A percentile compares a stretch with the other conserved stretches of the same genome.
phyloP scores from a whole-genome alignment of 2,113 vertebrate genomes.

The Anoplopoma fimbria region DNA sequence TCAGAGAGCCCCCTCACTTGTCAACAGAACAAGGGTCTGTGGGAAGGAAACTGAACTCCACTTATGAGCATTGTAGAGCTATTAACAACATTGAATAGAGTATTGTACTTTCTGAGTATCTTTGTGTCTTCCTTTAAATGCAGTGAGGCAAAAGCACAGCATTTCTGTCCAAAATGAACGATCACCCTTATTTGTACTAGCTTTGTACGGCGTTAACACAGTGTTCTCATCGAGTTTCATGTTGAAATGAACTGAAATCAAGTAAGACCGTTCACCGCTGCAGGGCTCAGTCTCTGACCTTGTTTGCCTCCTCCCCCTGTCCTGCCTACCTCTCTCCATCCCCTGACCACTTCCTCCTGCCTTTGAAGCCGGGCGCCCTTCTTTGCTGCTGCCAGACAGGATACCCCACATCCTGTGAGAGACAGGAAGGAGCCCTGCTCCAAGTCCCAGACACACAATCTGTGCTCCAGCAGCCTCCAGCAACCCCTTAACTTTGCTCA shows the following conservation, averaged over 20 bases:
- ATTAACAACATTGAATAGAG: slow-evolving; percentile 33
- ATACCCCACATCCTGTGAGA: slow-evolving; percentile 87
- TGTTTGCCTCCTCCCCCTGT: slow-evolving; percentile 53
- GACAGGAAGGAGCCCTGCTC: slow-evolving; percentile 76
- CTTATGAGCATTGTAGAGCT: slow-evolving; percentile 27
- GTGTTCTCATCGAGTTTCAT: slow-evolving; percentile 6
- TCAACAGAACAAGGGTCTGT: slow-evolving; percentile 67
- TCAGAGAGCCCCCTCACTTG: slow-evolving; percentile 77
- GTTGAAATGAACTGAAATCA: slow-evolving; percentile 22
- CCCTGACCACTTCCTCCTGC: slow-evolving; percentile 79
- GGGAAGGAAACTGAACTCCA: slow-evolving; percentile 52
- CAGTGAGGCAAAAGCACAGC: slow-evolving; percentile 13
- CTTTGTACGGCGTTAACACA: neutral
- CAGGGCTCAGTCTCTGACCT: slow-evolving; percentile 45
- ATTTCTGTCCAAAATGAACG: neutral
- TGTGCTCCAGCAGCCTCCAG: slow-evolving; percentile 59
- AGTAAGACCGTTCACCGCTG: slow-evolving; percentile 11
- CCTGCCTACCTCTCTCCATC: slow-evolving; percentile 61
- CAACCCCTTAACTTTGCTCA: slow-evolving; percentile 22
- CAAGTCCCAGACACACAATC: slow-evolving; percentile 55
- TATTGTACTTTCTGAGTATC: slow-evolving; percentile 16
- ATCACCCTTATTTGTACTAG: slow-evolving; percentile 14
- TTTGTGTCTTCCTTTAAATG: slow-evolving; percentile 27
- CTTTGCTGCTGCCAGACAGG: slow-evolving; percentile 85
- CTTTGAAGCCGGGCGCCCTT: slow-evolving; percentile 77